Base-by-base conservation (phyloP, 2,797 vertebrate species). In the Nannoperca obscura region DNA sequence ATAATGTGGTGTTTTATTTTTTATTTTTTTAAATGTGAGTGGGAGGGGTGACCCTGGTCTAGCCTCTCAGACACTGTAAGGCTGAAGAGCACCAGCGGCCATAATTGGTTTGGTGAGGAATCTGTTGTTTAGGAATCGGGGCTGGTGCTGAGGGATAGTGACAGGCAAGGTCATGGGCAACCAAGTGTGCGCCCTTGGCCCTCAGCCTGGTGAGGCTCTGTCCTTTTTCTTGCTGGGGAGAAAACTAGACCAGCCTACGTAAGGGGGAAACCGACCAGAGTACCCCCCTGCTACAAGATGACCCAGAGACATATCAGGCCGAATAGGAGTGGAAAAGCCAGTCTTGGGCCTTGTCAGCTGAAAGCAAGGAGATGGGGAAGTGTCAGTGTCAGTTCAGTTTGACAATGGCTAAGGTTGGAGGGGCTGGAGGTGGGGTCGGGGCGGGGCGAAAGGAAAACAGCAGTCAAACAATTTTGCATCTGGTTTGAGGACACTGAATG, bases 1-100 rank as follows among this genome's bases (percentile, higher is more conserved):
- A 94, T 96, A 96, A 97, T n/a, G 96, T 96, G 96, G 94, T 95
- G 92, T 97, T 97, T 96, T 95, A 96, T 96, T 85, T 50, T 1
- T 46, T 46, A 7, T 46, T 19, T 19, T 4, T 10, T 94, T 81
- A 79, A 34, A 76, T 44, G 94, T 82, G 89, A 83, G 92, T 82
- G 73, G 5, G 87, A 86, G 89, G 87, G 92, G 84, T 50, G 78
- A 88, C 88, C 84, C 63, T 75, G 8, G 34, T 14, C 30, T 91
- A 91, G 95, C 93, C 89, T 88, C 73, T 83, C 40, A 82, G 85
- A 85, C 71, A 68, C 61, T 74, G 52, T 74, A 73, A 81, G 82
- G 80, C 90, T 60, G 62, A 69, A 89, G 88, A 85, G 76, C 87
- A 85, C 88, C 80, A 63, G 85, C 44, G 58, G 86, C 76, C 0